Conservation (phyloP, 2,888 invertebrate genomes). For the Agonopterix subpropinquella region DNA sequence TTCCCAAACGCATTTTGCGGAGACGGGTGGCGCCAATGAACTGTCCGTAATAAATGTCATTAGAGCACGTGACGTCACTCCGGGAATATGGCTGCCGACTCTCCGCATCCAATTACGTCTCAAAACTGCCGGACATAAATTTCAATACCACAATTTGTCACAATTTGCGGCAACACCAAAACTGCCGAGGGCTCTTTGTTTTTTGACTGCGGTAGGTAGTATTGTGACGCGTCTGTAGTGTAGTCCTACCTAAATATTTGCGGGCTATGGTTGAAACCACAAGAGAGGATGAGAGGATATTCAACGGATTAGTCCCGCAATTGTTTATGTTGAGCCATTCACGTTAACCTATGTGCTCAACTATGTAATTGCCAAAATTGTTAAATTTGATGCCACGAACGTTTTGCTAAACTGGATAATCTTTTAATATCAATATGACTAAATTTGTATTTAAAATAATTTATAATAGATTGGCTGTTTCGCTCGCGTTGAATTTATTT, state of each 20-base stretch:
- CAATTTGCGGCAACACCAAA: slow-evolving; percentile 50
- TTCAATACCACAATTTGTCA: slow-evolving; percentile 68
- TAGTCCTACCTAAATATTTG: slow-evolving; percentile 13
- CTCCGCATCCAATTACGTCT: slow-evolving; percentile 64
- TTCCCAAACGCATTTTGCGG: slow-evolving; percentile 29
- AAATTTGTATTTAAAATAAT: too few species aligned
- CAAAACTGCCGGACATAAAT: slow-evolving; percentile 67
- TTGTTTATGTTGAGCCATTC: slow-evolving; percentile 9
- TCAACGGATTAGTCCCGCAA: slow-evolving; percentile 21
- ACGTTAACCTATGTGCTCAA: background rate
- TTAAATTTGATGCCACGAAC: too few species aligned
- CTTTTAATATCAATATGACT: too few species aligned
- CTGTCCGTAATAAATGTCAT: slow-evolving; percentile 66
- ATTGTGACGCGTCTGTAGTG: slow-evolving; percentile 21
- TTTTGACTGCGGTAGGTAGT: slow-evolving; percentile 37
- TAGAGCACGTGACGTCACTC: slow-evolving; percentile 61
- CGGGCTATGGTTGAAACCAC: slow-evolving; percentile 10
- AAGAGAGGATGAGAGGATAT: slow-evolving; percentile 17
- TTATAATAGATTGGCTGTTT: too few species aligned
- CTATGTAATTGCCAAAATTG: too few species aligned
- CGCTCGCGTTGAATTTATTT: too few species aligned
- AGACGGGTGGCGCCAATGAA: slow-evolving; percentile 56
- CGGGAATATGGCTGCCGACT: slow-evolving; percentile 49
- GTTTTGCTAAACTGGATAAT: too few species aligned
- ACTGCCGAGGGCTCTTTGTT: slow-evolving; percentile 39